These are phyloP conservation scores for Atherinomorus stipes DNA, from an alignment of 2,113 vertebrate genomes.

Conservation along the genomic window DNA sequence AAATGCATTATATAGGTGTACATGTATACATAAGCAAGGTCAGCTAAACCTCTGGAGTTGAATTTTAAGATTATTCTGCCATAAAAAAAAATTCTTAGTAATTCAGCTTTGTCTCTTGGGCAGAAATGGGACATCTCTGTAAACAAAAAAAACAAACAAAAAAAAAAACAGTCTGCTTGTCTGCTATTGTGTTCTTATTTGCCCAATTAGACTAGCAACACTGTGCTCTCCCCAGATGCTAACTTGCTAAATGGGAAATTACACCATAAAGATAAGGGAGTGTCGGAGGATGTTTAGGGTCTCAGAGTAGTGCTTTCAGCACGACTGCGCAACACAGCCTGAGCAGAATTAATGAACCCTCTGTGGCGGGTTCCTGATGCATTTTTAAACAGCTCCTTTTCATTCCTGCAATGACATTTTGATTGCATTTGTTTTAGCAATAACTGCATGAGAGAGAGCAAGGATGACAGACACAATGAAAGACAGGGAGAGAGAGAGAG, in stretches of 20 bases:
- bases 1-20: neutral
- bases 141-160: constrained; percentile 64
- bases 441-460: constrained; percentile 59
- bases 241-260: constrained; percentile 79
- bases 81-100: constrained; percentile 12
- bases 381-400: constrained; percentile 81
- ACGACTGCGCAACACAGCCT: constrained; percentile 67
- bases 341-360: constrained; percentile 78
- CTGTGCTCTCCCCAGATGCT: constrained; percentile 72
- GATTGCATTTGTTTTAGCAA: constrained; percentile 80
- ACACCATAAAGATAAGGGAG: constrained; percentile 80
- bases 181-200: constrained; percentile 72
- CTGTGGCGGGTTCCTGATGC: constrained; percentile 71
- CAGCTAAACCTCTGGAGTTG: neutral
- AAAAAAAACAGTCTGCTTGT: constrained; percentile 60
- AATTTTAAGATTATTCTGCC: constrained; percentile 16
- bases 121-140: constrained; percentile 56
- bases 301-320: constrained; percentile 70
- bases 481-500: constrained; percentile 29
- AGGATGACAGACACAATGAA: constrained; percentile 49
- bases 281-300: constrained; percentile 73
- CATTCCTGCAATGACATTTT: constrained; percentile 79
- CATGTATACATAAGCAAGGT: neutral
- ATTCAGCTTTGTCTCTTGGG: constrained; percentile 10
- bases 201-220: constrained; percentile 74